Percentiles rank a stretch among this genome's conserved stretches.
Evolutionary conservation across 1,140 invertebrate genomes (phyloP).

Genomic region (Drosophila rhopaloa): DNA sequence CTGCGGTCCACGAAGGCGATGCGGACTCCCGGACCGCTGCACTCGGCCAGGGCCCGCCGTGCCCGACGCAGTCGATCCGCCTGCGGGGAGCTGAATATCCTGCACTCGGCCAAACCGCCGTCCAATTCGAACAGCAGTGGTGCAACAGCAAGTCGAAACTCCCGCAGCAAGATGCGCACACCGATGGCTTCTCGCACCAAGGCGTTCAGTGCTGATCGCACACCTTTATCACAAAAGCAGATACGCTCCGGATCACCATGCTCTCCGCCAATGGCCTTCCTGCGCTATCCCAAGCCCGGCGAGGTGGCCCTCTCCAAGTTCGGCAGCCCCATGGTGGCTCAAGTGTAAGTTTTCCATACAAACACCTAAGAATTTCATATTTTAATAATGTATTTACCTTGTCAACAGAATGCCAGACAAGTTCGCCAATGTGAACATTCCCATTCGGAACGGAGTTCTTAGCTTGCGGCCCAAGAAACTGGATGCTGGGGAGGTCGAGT

Average conservation of each 20-base stretch:
- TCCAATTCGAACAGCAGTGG: background rate
- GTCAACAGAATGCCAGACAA: constrained; percentile 79
- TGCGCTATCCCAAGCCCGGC: constrained; percentile 86
- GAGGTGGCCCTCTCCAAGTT: constrained; percentile 87
- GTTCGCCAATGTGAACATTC: constrained; percentile 87
- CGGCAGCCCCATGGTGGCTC: constrained; percentile 87
- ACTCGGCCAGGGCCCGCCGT: constrained; percentile 73
- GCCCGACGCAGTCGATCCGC: constrained; percentile 75
- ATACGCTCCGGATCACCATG: constrained; percentile 80
- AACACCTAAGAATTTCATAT: background rate
- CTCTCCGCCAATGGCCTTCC: constrained; percentile 85
- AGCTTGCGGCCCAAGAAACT: constrained; percentile 75
- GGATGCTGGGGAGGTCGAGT: constrained; percentile 47
- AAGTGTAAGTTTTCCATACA: constrained; percentile 57
- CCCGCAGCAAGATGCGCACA: constrained; percentile 78
- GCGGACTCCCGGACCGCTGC: constrained; percentile 73
- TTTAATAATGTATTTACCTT: background rate
- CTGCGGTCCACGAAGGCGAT: constrained; percentile 56
- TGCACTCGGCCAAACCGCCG: constrained; percentile 31
- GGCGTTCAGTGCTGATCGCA: constrained; percentile 78
- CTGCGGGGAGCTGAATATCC: constrained; percentile 42
- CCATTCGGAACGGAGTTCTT: constrained; percentile 85
- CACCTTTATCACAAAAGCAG: constrained; percentile 25
- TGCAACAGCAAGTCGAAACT: constrained; percentile 31
- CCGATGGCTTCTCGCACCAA: constrained; percentile 69